Conservation (phyloP, 2,113 vertebrate genomes). For the Cairina moschata region DNA sequence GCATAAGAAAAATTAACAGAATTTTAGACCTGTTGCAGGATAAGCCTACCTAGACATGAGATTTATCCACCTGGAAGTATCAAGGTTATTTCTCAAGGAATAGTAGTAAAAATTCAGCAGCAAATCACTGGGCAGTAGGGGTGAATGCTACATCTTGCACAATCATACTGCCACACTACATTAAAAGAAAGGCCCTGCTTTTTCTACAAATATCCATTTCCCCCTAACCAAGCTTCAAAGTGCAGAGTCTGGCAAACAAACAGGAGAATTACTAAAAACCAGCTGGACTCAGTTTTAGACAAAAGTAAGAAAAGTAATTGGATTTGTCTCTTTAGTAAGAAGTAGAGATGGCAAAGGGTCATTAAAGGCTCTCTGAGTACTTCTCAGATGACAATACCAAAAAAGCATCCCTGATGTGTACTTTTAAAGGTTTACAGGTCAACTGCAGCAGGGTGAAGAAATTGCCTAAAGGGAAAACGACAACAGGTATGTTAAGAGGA, state of each 20-base stretch:
- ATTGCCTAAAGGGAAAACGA: not conserved
- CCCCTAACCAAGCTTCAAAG: not conserved
- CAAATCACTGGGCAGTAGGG: not conserved
- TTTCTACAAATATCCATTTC: not conserved
- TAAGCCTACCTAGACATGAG: not conserved
- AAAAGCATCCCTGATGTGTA: not conserved
- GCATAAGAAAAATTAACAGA: not conserved
- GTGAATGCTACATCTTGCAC: not conserved
- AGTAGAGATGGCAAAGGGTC: not conserved
- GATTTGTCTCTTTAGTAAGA: not conserved
- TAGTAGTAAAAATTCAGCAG: not conserved
- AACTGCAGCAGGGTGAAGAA: not conserved
- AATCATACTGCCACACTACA: fast-evolving
- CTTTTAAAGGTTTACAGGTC: not conserved
- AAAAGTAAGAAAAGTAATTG: not conserved
- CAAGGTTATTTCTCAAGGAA: not conserved
- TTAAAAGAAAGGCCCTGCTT: not conserved
- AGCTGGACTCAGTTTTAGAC: not conserved
- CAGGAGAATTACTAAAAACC: not conserved
- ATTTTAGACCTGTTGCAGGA: not conserved
- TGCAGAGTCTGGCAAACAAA: not conserved
- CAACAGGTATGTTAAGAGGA: not conserved
- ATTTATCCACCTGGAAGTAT: not conserved
- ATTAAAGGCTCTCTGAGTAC: not conserved
- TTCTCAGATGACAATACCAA: not conserved